Evolutionary conservation across 2,888 invertebrate species (phyloP).

Genomic region (Heliconius hortense): DNA sequence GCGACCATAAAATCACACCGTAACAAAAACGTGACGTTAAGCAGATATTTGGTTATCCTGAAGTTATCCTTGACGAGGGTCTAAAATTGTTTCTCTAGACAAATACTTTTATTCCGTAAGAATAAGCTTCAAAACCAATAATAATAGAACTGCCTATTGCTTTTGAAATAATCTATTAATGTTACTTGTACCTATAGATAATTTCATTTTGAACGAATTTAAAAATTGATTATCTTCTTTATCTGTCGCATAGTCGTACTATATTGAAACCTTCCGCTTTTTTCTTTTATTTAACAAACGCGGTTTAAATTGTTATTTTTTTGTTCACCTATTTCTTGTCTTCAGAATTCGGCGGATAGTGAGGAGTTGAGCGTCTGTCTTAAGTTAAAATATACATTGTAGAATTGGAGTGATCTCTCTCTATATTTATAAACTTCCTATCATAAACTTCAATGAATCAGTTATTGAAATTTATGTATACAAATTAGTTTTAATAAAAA

Average conservation of each 20-base stretch:
- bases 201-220: not conserved
- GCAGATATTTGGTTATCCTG: slow-evolving; percentile 34
- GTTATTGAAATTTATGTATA: not conserved
- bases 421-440: no score
- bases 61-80: slow-evolving; percentile 61
- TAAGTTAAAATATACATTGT: no score
- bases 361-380: no score
- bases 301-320: not conserved
- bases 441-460: no score
- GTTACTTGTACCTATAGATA: not conserved
- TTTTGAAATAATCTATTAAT: not conserved
- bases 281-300: not conserved
- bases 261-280: not conserved
- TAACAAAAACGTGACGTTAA: slow-evolving; percentile 38
- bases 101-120: slow-evolving; percentile 41
- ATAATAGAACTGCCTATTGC: slow-evolving; percentile 11
- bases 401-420: no score
- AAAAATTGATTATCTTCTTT: not conserved
- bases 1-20: slow-evolving; percentile 31
- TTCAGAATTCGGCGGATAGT: no score
- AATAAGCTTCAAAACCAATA: slow-evolving; percentile 6
- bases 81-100: slow-evolving; percentile 35
- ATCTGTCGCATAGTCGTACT: not conserved
- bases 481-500: not conserved
- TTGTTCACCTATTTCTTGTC: not conserved